Base-by-base conservation (phyloP, 2,113 vertebrate species). In the Dicaeum eximium region DNA sequence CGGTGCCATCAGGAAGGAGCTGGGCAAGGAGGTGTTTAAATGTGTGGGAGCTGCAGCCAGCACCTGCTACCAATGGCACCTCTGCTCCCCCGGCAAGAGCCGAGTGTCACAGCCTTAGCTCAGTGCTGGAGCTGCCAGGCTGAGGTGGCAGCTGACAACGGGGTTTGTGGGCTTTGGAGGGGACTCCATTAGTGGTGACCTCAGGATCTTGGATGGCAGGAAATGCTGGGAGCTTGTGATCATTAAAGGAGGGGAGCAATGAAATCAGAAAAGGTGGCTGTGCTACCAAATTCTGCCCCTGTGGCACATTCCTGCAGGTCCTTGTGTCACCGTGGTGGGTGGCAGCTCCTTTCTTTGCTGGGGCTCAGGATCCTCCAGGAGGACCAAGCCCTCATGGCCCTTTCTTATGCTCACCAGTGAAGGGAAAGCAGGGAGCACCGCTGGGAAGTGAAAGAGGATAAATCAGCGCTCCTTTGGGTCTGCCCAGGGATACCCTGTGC, bases 1-100 rank as follows among this genome's bases (percentile, higher is more conserved):
- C 1, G 0, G 38, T 2, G 1, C 44, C 0, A 0, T 37, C 0
- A 2, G 42, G 85, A 53, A 45, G 90, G 66, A 86, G 75, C 40
- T 0, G 0, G 35, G 16, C 0, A 8, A 50, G 50, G 74, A 71
- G 86, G 38, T 21, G 85, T 85, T 95, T 77, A 24, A n/a, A 35
- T 5, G 20, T 57, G 67, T 54, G 80, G 65, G 53, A 87, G 60
- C 19, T 56, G 28, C 3, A 3, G 80, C 69, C 67, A 28, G 19
- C 0, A 2, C 64, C 80, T 44, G 91, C 94, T 86, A 33, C 94
- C 0, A 4, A 20, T 28, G 2, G 8, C 1, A 8, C 1, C 28
- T 40, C 42, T 56, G 62, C 50, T 72, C 5, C 8, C 33, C 71
- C 0, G 0, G 17, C 28, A 9, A 33, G 42, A 75, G 71, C 54